Percentiles rank a stretch among this genome's conserved stretches.
Conservation (phyloP, 2,888 invertebrate genomes). For the Thysanoteuthis rhombus region DNA sequence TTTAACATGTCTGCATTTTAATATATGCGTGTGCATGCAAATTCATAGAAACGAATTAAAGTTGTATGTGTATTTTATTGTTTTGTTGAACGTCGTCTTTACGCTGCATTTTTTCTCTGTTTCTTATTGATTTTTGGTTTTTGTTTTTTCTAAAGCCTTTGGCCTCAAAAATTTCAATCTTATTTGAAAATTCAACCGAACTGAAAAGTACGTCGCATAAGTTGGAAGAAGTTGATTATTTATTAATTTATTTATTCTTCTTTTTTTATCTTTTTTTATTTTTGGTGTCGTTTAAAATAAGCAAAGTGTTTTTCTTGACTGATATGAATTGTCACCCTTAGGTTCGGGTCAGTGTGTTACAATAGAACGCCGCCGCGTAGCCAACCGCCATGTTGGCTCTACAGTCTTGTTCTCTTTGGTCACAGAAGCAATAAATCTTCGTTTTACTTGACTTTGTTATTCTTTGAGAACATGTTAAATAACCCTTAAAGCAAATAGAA, state of each 20-base stretch:
- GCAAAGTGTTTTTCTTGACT: background rate
- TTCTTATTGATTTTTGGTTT: background rate
- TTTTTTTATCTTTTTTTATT: background rate
- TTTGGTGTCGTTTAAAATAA: background rate
- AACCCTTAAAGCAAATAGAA: background rate
- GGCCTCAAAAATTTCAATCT: background rate
- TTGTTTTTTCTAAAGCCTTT: background rate
- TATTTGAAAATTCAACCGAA: background rate
- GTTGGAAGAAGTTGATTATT: background rate
- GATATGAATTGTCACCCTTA: background rate
- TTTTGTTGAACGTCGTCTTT: background rate
- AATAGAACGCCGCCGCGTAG: background rate
- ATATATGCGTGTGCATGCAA: background rate
- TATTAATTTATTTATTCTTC: background rate
- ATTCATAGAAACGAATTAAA: background rate
- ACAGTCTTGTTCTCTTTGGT: background rate
- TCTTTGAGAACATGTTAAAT: background rate
- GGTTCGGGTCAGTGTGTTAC: background rate
- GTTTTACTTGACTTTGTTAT: slow-evolving; percentile 12
- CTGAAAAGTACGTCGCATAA: background rate
- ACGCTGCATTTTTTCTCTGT: background rate
- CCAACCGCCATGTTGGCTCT: background rate
- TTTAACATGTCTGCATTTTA: background rate
- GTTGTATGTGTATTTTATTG: background rate
- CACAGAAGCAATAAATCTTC: background rate